Percentiles rank a stretch among this genome's conserved stretches.
Conservation (phyloP, 1,140 invertebrate species). For the Tetramorium simillimum region DNA sequence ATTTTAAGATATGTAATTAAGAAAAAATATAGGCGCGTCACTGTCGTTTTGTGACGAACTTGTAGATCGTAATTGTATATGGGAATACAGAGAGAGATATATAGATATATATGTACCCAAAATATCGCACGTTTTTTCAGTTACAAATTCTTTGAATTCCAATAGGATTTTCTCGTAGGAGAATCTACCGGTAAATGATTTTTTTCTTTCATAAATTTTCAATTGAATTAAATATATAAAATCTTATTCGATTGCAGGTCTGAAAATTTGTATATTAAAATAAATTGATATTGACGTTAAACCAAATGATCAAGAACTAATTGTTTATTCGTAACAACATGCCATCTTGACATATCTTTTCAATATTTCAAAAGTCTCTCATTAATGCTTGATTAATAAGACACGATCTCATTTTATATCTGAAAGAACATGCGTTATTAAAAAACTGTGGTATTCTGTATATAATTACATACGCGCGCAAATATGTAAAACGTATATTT, state of each 20-base stretch:
- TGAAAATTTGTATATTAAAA: not conserved
- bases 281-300: not conserved
- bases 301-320: not conserved
- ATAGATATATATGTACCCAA: no score
- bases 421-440: conserved; percentile 31
- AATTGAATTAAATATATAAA: conserved; percentile 2
- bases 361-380: not conserved
- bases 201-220: not conserved
- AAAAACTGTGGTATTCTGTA: not conserved
- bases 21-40: not conserved
- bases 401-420: not conserved
- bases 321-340: not conserved
- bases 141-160: not conserved
- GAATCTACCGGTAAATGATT: not conserved
- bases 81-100: not conserved
- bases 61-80: not conserved
- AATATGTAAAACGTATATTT: conserved; percentile 2
- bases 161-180: not conserved
- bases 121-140: conserved; percentile 20
- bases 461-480: conserved; percentile 12
- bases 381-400: not conserved
- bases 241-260: not conserved
- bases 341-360: not conserved
- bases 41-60: not conserved
- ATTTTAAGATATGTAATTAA: not conserved